Evolutionary conservation across 2,113 vertebrate genomes (phyloP).

Genomic region (Benitochromis conjunctus): DNA sequence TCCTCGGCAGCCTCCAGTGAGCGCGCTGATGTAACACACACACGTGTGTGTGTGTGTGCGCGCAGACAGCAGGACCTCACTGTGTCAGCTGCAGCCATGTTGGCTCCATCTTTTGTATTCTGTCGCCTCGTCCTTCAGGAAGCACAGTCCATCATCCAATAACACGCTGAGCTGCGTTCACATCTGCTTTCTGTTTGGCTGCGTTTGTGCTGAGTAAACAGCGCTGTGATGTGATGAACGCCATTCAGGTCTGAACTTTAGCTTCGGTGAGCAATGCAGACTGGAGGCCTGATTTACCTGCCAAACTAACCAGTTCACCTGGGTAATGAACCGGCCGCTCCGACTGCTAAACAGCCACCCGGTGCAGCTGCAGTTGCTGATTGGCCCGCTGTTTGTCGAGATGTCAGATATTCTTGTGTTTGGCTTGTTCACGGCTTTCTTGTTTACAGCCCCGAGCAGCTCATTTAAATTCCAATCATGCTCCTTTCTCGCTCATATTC

Average conservation of each 20-base stretch:
- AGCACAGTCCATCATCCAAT: background rate
- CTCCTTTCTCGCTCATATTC: background rate
- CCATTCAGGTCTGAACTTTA: background rate
- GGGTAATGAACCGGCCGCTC: background rate
- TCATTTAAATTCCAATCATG: accelerated
- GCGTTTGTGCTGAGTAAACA: constrained; percentile 22
- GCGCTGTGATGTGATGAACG: background rate
- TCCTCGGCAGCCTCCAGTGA: background rate
- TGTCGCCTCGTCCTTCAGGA: constrained; percentile 10
- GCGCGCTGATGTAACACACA: background rate
- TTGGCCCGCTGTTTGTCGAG: background rate
- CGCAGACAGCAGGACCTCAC: background rate
- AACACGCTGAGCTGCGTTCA: background rate
- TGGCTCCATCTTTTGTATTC: background rate
- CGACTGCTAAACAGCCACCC: background rate
- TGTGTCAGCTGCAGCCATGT: background rate
- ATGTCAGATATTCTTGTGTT: background rate
- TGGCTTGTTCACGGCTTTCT: background rate
- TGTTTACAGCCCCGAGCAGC: background rate
- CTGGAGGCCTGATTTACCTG: background rate
- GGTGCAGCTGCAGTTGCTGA: background rate
- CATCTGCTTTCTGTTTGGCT: constrained; percentile 15
- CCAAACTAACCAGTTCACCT: background rate
- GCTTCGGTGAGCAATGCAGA: background rate
- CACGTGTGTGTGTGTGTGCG: background rate